Evolutionary conservation across 2,113 vertebrate species (phyloP).

Genomic region (Panurus biarmicus): DNA sequence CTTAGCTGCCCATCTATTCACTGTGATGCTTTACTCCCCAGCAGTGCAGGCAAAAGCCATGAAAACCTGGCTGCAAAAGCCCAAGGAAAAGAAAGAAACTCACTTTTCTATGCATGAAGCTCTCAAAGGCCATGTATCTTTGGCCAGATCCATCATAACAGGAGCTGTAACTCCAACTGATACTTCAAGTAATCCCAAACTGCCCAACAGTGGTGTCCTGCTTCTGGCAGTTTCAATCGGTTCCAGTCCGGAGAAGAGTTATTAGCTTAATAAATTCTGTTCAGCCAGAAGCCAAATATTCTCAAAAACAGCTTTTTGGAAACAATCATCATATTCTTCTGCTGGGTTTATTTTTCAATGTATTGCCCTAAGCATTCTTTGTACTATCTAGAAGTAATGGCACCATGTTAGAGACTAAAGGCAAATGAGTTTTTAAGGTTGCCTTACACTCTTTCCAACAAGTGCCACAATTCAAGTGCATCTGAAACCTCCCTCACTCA

Average conservation of each 20-base stretch:
- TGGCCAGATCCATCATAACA: background rate
- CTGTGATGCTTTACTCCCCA: background rate
- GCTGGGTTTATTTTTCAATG: background rate
- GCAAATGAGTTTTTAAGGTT: background rate
- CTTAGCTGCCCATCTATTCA: background rate
- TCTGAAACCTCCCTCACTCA: background rate
- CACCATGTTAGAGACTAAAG: background rate
- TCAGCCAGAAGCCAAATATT: background rate
- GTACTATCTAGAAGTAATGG: background rate
- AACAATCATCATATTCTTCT: background rate
- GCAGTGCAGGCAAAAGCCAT: background rate
- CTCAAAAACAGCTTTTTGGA: background rate
- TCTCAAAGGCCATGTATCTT: background rate
- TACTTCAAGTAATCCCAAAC: background rate
- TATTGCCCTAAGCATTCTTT: background rate
- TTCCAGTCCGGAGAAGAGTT: background rate
- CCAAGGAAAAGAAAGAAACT: background rate
- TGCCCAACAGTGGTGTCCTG: background rate
- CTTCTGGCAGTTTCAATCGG: background rate
- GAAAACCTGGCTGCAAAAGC: background rate
- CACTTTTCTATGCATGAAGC: background rate
- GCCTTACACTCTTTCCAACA: background rate
- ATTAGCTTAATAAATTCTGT: background rate
- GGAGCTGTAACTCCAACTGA: background rate
- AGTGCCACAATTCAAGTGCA: background rate